These are phyloP conservation scores for Mechanitis messenoides DNA, from an alignment of 2,888 invertebrate genomes.

Conservation along the genomic window DNA sequence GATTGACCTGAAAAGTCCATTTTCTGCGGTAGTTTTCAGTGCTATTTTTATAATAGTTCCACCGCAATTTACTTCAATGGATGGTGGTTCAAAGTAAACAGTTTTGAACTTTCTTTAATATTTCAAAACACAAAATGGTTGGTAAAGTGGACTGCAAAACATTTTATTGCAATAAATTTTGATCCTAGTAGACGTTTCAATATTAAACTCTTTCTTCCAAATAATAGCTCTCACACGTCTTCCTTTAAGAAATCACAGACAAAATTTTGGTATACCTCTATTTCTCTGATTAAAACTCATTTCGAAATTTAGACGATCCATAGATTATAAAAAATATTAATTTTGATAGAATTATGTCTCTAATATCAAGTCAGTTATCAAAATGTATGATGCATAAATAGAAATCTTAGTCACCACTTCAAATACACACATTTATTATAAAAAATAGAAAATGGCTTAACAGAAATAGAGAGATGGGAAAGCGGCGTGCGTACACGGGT, in stretches of 20 bases:
- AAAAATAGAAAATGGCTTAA: conserved; percentile 1
- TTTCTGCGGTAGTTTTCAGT: conserved; percentile 17
- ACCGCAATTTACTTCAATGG: conserved; percentile 26
- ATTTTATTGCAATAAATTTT: too few species aligned
- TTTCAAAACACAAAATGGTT: conserved; percentile 24
- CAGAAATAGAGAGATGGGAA: conserved; percentile 5
- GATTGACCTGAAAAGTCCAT: conserved; percentile 11
- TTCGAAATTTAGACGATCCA: too few species aligned
- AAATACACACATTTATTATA: not conserved
- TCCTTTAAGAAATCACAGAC: too few species aligned
- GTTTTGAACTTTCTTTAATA: conserved; percentile 27
- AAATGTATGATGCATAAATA: too few species aligned
- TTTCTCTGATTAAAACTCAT: too few species aligned
- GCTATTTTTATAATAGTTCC: conserved; percentile 21
- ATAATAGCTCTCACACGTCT: too few species aligned
- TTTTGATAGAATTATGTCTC: too few species aligned
- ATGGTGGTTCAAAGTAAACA: conserved; percentile 26
- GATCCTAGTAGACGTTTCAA: too few species aligned
- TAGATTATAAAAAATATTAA: too few species aligned
- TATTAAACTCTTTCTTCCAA: too few species aligned
- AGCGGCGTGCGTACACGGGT: conserved; percentile 7
- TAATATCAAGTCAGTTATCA: too few species aligned
- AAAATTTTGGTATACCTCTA: too few species aligned
- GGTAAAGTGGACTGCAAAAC: not conserved
- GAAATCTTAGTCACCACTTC: not conserved